Base-by-base conservation (phyloP, 2,797 vertebrate genomes). In the Argyrosomus regius region DNA sequence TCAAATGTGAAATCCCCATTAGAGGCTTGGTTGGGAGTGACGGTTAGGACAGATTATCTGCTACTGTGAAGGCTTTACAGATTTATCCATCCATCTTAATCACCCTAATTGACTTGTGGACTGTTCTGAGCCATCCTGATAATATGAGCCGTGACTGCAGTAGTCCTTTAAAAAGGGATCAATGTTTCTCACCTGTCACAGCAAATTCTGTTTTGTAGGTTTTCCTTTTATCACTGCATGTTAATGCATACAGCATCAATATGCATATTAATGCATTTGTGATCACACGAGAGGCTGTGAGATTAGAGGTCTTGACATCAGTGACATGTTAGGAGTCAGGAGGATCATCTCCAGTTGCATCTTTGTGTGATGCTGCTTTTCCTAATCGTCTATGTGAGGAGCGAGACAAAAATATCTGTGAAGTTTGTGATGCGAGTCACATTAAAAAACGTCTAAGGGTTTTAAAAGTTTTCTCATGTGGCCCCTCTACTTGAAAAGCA, bases 1-100 rank as follows among this genome's bases (percentile, higher is more conserved):
- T 81, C 75, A 81, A 65, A 84, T 61, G 53, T 62, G 45, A 88
- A 88, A 86, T 85, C 74, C 78, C 70, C 31, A 83, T 84, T 77
- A 77, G 77, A 69, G 45, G 46, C 45, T 70, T 72, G 73, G 68
- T 80, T 69, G 61, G 69, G 71, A 84, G 49, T 69, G 64, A 80
- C 24, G 10, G 75, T 86, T 81, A 86, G 61, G 65, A 76, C 58
- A 84, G 83, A 91, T 91, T 86, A 90, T 86, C 77, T 83, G 77
- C 56, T 77, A 54, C 77, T 84, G 90, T 82, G 78, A 84, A 81
- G 78, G 85, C 68, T 79, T 90, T 89, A 78, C 80, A 86, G 62
- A 83, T 87, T 84, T 75, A 89, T 89, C 83, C 81, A 75, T 84
- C 84, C 83, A 82, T 91, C 85, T 86, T 86, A 84, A 91, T 89